phyloP scores from a whole-genome alignment of 2,113 vertebrate species.

The Oreotragus oreotragus region DNA sequence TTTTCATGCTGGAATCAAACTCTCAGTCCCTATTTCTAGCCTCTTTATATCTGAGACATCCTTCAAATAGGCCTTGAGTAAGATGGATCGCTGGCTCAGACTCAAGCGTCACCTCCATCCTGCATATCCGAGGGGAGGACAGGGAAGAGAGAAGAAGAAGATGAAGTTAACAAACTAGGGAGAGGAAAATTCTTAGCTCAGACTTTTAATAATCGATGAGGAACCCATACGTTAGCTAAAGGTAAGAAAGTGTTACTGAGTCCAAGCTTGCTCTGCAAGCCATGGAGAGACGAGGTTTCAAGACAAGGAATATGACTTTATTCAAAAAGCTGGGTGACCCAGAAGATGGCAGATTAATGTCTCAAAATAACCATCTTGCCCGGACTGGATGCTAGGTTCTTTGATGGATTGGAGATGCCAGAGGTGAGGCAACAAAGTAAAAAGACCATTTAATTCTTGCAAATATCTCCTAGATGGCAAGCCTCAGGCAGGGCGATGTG shows the following conservation, averaged over 20 bases:
- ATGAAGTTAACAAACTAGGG: not conserved
- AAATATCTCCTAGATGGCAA: not conserved
- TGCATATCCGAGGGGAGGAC: not conserved
- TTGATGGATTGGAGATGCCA: not conserved
- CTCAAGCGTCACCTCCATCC: not conserved
- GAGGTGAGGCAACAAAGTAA: not conserved
- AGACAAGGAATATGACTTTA: not conserved
- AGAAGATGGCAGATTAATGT: not conserved
- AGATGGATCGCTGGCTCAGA: slow-evolving; percentile 43
- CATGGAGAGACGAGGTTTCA: not conserved
- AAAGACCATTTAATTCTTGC: not conserved
- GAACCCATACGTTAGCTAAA: not conserved
- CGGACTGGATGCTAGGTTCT: not conserved
- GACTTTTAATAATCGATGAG: not conserved
- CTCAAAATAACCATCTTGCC: not conserved
- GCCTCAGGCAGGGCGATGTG: not conserved
- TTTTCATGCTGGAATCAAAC: slow-evolving; percentile 37
- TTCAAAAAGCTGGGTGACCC: not conserved
- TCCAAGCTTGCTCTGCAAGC: not conserved
- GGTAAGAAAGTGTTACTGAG: not conserved
- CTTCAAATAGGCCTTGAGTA: slow-evolving; percentile 15
- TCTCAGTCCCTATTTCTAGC: slow-evolving; percentile 7
- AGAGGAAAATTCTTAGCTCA: not conserved
- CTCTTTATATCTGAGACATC: not conserved
- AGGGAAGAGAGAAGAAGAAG: not conserved